Evolutionary conservation across 2,797 vertebrate species (phyloP), one percentile per base, ranked within the genome.

Genomic region (Pseudochaenichthys georgianus): DNA sequence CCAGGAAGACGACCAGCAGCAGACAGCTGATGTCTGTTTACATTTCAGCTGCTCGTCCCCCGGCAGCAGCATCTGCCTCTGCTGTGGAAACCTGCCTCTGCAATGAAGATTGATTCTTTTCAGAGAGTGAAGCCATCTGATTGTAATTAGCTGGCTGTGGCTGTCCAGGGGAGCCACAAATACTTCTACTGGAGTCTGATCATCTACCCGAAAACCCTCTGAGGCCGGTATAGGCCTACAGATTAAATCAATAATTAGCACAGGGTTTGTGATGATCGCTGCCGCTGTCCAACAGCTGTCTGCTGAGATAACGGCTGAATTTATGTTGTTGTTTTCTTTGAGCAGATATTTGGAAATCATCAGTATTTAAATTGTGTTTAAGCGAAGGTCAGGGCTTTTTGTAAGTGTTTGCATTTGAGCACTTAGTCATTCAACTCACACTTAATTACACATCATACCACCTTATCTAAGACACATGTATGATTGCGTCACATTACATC

Each of bases 51-150:
- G 71, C 78, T 71, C 34, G 46, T 66, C 64, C 71, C 41, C 79
- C 78, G 62, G 66, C 69, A 88, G 80, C 85, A 84, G 87, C 92
- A 87, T 92, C 92, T 91, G 90, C 80, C 69, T 85, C 68, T 85
- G 77, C 61, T 78, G 83, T 85, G 78, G 70, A 86, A 87, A 83
- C 73, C 70, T 76, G 69, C 69, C 80, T 75, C 69, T 31, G 72
- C 51, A 86, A 91, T 87, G 68, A 88, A 89, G 89, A 92, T 80
- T 82, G 88, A 93, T 90, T 55, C 73, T 69, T 86, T 75, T 54
- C 13, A n/a, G 62, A 77, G 81, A 84, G 82, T 82, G 54, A 62
- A 86, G 73, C 86, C 91, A 88, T 89, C 84, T 91, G 78, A 69
- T 83, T 68, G 71, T 66, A 84, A 88, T 89, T 82, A 80, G 73